Evolutionary conservation across 2,888 invertebrate species (phyloP), one percentile per base, ranked within the genome.

Genomic region (Tholera decimalis): DNA sequence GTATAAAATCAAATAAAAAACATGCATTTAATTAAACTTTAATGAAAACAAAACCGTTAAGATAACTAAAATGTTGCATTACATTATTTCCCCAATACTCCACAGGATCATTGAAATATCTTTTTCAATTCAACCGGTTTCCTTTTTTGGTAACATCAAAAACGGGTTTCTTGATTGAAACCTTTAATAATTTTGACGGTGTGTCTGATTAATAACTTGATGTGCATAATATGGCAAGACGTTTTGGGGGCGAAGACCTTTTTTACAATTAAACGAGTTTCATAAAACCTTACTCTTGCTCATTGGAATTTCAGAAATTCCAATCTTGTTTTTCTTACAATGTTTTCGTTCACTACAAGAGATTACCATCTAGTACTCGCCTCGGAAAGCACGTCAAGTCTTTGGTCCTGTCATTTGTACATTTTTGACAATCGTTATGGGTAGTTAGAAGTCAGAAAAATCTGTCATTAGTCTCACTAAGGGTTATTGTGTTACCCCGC

Each of bases 151-250:
- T n/a, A 20, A 24, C 15, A 37, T 30, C 28, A 39, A 18, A 61
- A 68, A 70, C 18, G 51, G 67, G 69, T 69, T 39, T 24, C 28
- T n/a, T 69, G 61, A 68, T 69, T 70, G 46, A 53, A 53, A 35
- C 13, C 53, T 61, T 70, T 47, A 61, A 24, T 53, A 2, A 51
- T 61, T 67, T 53, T 41, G 61, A 41, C 11, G 28, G 24, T n/a
- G 28, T 0, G 4, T 22, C 20, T 61, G 22, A 69, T 68, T 47
- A 56, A 43, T 54, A 3, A 39, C 47, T 7, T 47, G 26, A 39
- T 18, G 26, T 41, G n/a, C 1, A 33, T 41, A 46, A 41, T 35
- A 60, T n/a, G 46, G 15, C 13, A 28, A 6, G 28, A 43, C 3
- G 26, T 35, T 35, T 49, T 39, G 50, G 35, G 51, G 13, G 22